Base-by-base conservation (phyloP, 2,888 invertebrate species). In the Villa cingulata region DNA sequence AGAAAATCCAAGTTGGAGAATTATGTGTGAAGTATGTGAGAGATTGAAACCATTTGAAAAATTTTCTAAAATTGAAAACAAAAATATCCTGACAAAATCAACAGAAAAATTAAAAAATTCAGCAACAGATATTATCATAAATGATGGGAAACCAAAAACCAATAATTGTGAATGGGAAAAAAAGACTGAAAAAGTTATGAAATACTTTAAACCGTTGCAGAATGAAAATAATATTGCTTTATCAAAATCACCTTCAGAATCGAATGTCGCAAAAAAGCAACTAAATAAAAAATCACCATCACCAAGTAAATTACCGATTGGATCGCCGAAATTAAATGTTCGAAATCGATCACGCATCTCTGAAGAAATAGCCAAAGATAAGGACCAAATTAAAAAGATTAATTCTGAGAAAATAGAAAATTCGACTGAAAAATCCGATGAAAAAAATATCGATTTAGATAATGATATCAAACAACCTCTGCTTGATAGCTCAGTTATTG, bases 21-120 rank as follows among this genome's bases (percentile, higher is more conserved):
- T 78, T 15, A 77, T 78, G 36, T 81, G 81, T 61, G 75, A 75
- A 53, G 74, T 75, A 17, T 80, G 80, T 55, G 72, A 72, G 20
- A 66, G 68, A 37, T 72, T 73, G 53, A 72, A 73, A 56, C 72
- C 73, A 1, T 70, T 70, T 52, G 53, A 54, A 19, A 49, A 48
- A 39, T 41, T 43, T 12, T 36, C 34, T 37, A 50, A 48, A n/a
- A 27, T 45, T 5, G 50, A 45, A 19, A 9, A 46, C n/a, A 46
- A 45, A 42, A n/a, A 7, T 23, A 23, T 23, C 4, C 4, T 7
- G 4, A 23, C 23, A 23, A 17, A 47, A 4, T 20, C 39, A 12
- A 23, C 17, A 16, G 41, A 46, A 37, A 17, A 41, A 34, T 23
- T 7, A 34, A 34, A 34, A 34, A 34, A 4, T 14, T 9, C 4